These are phyloP conservation scores for Muscina levida DNA, from an alignment of 2,888 invertebrate species.

Conservation along the genomic window DNA sequence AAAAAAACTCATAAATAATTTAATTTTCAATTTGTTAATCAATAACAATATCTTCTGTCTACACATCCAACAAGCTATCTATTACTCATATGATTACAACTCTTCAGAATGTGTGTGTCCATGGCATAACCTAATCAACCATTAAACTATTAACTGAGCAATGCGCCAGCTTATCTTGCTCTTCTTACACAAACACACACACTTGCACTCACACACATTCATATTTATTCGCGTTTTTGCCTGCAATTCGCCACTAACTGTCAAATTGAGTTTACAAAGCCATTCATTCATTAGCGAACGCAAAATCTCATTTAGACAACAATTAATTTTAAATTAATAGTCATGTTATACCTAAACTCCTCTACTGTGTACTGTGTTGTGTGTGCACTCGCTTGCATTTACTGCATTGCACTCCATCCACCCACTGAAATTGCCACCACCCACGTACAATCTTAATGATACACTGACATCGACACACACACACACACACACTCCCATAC, in stretches of 20 bases:
- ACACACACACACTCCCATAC: not conserved
- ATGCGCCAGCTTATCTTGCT: not conserved
- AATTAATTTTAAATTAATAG: slow-evolving; percentile 36
- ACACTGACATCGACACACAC: not conserved
- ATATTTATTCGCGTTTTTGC: not conserved
- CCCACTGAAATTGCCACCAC: too few relatives aligned
- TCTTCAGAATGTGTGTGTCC: too few relatives aligned
- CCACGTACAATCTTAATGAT: not conserved
- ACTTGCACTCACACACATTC: not conserved
- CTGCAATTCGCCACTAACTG: not conserved
- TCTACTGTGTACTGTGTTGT: too few relatives aligned
- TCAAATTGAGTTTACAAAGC: slow-evolving; percentile 2
- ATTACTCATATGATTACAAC: too few relatives aligned
- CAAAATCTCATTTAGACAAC: slow-evolving; percentile 24
- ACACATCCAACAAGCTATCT: too few relatives aligned
- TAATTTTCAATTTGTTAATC: too few relatives aligned
- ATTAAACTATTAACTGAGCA: not conserved
- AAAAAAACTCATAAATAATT: too few relatives aligned
- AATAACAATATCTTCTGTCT: too few relatives aligned
- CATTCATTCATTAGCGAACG: slow-evolving; percentile 23
- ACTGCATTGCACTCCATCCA: too few relatives aligned
- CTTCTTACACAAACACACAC: too few relatives aligned
- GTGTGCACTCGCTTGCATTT: not conserved
- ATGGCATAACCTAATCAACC: too few relatives aligned
- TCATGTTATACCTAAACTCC: not conserved